These are phyloP conservation scores for Nasonovia ribisnigri DNA, from an alignment of 2,888 invertebrate genomes.

Conservation along the genomic window DNA sequence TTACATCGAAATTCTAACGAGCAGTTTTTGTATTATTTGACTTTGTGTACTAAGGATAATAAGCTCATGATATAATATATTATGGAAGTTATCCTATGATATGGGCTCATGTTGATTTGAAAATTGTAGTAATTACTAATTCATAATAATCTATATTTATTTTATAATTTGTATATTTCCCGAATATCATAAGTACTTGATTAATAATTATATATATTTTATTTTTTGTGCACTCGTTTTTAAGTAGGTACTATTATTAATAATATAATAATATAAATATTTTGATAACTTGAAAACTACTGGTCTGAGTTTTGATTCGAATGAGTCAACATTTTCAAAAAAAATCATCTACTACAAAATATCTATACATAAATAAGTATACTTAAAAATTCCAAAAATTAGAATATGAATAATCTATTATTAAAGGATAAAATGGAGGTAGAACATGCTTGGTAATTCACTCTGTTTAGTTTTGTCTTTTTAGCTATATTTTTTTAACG, in stretches of 20 bases:
- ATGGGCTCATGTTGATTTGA: neutral
- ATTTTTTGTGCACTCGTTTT: too few species aligned
- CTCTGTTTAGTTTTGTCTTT: neutral
- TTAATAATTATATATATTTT: neutral
- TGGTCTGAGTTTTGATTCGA: neutral
- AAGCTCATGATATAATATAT: too few species aligned
- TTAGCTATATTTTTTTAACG: neutral
- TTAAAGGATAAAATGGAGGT: neutral
- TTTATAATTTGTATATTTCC: neutral
- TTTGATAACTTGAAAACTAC: too few species aligned
- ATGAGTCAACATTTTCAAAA: neutral
- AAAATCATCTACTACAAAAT: too few species aligned
- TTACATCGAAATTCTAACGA: neutral
- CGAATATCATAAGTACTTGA: neutral
- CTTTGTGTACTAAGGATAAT: neutral
- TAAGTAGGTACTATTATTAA: too few species aligned
- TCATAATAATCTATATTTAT: neutral
- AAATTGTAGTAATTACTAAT: neutral
- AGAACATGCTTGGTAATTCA: neutral
- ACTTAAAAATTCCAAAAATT: neutral
- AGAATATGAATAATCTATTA: neutral
- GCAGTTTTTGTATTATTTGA: neutral
- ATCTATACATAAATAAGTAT: neutral
- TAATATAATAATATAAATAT: too few species aligned
- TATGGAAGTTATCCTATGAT: neutral